Evolutionary conservation across 2,113 vertebrate genomes (phyloP), one percentile per base, ranked within the genome.

Genomic region (Syrmaticus mikado): DNA sequence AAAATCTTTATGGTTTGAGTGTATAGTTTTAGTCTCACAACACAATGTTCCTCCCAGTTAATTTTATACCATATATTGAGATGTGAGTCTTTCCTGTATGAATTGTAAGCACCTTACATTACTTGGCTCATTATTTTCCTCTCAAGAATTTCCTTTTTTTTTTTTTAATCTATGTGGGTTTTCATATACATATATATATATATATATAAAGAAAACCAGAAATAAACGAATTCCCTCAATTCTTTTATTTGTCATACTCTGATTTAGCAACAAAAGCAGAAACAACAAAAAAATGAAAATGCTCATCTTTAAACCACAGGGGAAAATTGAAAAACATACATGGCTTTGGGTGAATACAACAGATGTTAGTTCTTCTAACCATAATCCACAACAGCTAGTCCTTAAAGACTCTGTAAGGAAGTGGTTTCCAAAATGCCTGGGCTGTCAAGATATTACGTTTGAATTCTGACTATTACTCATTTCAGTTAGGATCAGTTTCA

Each of bases 401-500:
- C 61, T 94, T 78, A 92, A 93, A 92, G 52, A 57, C 41, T 77
- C 30, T 77, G 50, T 1, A 4, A 60, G 46, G 41, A 96, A 94
- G 67, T 85, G 62, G 45, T 91, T 95, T 96, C 72, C 82, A 82
- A 91, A 96, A 89, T 87, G 64, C 34, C 55, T 92, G 87, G 43
- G 80, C 85, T 93, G 82, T 40, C 61, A 83, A 81, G 75, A 92
- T 76, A 82, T 41, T 66, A 24, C 1, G 1, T 87, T 94, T 92
- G 53, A 93, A 91, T 96, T 89, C 62, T 87, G 87, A 55, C 41
- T 87, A 79, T 87, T 91, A 90, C 34, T 87, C 82, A 93, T 79
- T 82, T 95, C 75, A 94, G 61, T 92, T 73, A 95, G 67, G 38
- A 72, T 84, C 41, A 72, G 64, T 65, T 96, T 96, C 92, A 96